Conservation (phyloP, 2,113 vertebrate genomes). For the Scytalopus superciliaris region DNA sequence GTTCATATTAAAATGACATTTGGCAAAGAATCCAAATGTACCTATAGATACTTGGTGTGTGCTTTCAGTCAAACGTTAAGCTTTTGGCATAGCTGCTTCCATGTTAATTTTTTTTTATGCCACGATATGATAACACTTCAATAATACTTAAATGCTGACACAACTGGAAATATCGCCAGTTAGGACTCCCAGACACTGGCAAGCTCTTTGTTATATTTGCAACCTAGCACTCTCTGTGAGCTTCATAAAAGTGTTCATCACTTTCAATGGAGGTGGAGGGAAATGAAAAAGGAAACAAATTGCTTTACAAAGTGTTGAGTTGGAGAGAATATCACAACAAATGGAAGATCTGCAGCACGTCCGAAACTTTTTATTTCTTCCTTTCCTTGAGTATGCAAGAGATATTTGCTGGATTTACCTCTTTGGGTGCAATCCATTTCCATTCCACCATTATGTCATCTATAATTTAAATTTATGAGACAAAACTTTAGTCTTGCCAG, state of each 20-base stretch:
- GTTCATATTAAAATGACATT: slow-evolving; percentile 37
- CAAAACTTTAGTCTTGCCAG: slow-evolving; percentile 75
- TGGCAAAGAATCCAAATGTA: neutral
- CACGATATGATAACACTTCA: slow-evolving; percentile 50
- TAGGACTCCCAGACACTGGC: slow-evolving; percentile 69
- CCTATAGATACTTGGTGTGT: slow-evolving; percentile 2
- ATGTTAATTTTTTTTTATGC: neutral
- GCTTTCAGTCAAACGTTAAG: slow-evolving; percentile 36
- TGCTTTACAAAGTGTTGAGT: slow-evolving; percentile 55
- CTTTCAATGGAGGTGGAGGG: slow-evolving; percentile 16
- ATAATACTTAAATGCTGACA: slow-evolving; percentile 73
- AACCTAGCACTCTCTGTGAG: slow-evolving; percentile 60
- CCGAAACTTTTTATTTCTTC: slow-evolving; percentile 56
- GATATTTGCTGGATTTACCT: slow-evolving; percentile 70
- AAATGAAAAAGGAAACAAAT: slow-evolving; percentile 47
- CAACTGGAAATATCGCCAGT: slow-evolving; percentile 68
- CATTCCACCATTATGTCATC: slow-evolving; percentile 74
- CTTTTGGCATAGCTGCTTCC: slow-evolving; percentile 22
- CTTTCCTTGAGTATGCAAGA: slow-evolving; percentile 44
- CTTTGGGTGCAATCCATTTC: slow-evolving; percentile 76
- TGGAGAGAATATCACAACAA: slow-evolving; percentile 70
- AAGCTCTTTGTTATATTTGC: slow-evolving; percentile 69
- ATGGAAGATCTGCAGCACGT: slow-evolving; percentile 37
- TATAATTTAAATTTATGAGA: slow-evolving; percentile 79
- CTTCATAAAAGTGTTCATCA: slow-evolving; percentile 59